Base-by-base conservation (phyloP, 2,888 invertebrate genomes). In the Leucophenga maculata region DNA sequence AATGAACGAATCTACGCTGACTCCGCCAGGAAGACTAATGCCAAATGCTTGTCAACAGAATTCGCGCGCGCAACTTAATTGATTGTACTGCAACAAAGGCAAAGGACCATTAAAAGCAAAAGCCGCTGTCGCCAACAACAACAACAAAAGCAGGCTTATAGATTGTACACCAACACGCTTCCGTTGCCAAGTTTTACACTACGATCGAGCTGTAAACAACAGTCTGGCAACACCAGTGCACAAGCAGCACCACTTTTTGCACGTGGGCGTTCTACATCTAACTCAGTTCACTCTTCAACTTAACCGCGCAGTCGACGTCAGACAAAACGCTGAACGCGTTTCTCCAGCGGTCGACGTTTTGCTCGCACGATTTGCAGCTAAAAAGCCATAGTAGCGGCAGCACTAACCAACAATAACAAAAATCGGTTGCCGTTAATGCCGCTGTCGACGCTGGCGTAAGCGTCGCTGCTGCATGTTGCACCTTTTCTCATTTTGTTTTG, bases 211-310 rank as follows among this genome's bases (percentile, higher is more conserved):
- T 6, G 1, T 6, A 39, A 8, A 39, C n/a, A 6, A 66, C 72
- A 70, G 55, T 78, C 78, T 80, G 83, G 80, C 78, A 72, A 80
- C 80, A 6, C 77, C 71, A 67, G 26, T n/a, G n/a, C 26, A 26
- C 26, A 26, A 26, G 26, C 26, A 16, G 16, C 65, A 52, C 50
- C 70, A 69, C 77, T 80, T 75, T 76, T 75, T 74, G 82, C 85
- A 84, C 84, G 84, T 84, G 84, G 84, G 84, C 85, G 84, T 83
- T 76, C 70, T 50, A 66, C 62, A 11, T 73, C 39, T 72, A 74
- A 82, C 82, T 80, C 26, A 83, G 83, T 80, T 80, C 80, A 83
- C 80, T 83, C 83, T 82, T 80, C 83, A 83, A 80, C 26, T 26
- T 26, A 26, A 9, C 39, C 8, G 39, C 78, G 76, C 80, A 83